These are phyloP conservation scores for Cydia fagiglandana DNA, from an alignment of 1,140 invertebrate genomes.

Conservation along the genomic window DNA sequence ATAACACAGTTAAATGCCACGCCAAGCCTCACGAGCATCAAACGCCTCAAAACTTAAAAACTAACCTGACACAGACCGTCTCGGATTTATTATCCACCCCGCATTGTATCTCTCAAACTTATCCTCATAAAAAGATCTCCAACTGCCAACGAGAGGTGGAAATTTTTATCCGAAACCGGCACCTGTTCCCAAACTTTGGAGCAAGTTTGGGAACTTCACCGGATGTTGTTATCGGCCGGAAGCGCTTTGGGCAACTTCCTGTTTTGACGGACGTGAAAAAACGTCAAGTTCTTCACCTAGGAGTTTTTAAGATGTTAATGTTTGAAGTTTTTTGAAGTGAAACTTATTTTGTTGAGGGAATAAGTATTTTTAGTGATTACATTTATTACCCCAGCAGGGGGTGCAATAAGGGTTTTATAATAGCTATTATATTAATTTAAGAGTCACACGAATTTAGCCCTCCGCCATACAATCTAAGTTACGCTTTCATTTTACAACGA, in stretches of 20 bases:
- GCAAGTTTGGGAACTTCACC: constrained; percentile 46
- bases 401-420: too few species aligned
- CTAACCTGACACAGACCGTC: constrained; percentile 13
- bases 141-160: constrained; percentile 61
- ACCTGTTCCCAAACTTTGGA: constrained; percentile 70
- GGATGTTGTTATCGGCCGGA: constrained; percentile 77
- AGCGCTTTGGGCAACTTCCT: constrained; percentile 75
- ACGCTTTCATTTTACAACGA: too few species aligned
- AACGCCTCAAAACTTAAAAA: neutral
- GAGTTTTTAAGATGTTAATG: constrained; percentile 24
- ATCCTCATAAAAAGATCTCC: constrained; percentile 63
- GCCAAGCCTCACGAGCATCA: neutral
- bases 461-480: too few species aligned
- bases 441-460: too few species aligned
- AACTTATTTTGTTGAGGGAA: neutral
- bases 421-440: too few species aligned
- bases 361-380: too few species aligned
- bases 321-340: neutral
- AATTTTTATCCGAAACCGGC: constrained; percentile 71
- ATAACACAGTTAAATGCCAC: neutral
- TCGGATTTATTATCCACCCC: neutral
- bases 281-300: constrained; percentile 19
- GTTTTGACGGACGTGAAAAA: constrained; percentile 72
- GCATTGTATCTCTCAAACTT: constrained; percentile 37
- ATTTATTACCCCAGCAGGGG: too few species aligned